Evolutionary conservation across 2,797 vertebrate genomes (phyloP), one percentile per base, ranked within the genome.

Genomic region (Bradypus variegatus): DNA sequence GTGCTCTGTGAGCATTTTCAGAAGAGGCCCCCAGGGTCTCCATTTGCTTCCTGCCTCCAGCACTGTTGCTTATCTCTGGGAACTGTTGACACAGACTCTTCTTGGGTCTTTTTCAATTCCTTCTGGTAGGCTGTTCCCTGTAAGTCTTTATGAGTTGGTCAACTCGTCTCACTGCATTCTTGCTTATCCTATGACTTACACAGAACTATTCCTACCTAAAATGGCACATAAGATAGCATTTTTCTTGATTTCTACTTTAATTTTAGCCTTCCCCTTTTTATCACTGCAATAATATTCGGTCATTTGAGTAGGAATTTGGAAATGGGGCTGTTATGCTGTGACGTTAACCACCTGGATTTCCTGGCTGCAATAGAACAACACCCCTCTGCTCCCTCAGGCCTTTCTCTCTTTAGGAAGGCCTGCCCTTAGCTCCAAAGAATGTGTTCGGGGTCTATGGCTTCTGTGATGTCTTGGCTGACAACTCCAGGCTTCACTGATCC

Each of bases 201-300:
- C 81, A 79, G 89, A 36, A 62, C 15, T 38, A 29, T 18, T 60
- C 41, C 25, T 45, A 41, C 21, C 2, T 12, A n/a, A 31, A 27
- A 77, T 4, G 41, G 31, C 55, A 38, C 2, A 3, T 8, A 45
- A 67, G 38, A 41, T 1, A 50, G 15, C 41, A 65, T 64, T 36
- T 36, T 90, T 91, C 72, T 82, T 91, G 50, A 41, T 33, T 91
- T 85, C 89, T 25, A 69, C 55, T 91, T 69, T 70, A 53, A 77
- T 94, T 95, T 90, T 23, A 38, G 50, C 81, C 69, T 64, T 78
- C 48, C 21, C 21, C 16, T 85, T 36, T 10, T 38, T 75, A 45
- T 29, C 73, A 31, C 48, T 18, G 31, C 90, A 41, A 27, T 12
- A 36, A 55, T 65, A n/a, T 78, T 45, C 45, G 36, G 11, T 48